Evolutionary conservation across 1,140 invertebrate species (phyloP), one percentile per base, ranked within the genome.

Genomic region (Lanistes nyassanus): DNA sequence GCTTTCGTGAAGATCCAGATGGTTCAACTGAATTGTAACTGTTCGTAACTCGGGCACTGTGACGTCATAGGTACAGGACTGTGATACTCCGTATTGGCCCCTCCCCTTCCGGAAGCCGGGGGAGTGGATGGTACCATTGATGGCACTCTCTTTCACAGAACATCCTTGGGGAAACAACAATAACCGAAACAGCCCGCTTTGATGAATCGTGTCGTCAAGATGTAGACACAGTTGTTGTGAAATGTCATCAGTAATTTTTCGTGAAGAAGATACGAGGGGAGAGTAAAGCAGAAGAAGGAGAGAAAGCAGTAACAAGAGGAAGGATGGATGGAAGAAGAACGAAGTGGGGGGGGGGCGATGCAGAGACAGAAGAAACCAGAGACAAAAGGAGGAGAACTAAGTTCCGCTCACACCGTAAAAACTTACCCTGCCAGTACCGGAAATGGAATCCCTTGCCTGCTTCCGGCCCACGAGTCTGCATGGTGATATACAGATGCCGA

Each of bases 51-150:
- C 47, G 9, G 68, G 68, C 19, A 70, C 31, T 3, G 31, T 56
- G 51, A 70, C 53, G 51, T 70, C 68, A 70, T 55, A 70, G 16
- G 29, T 19, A n/a, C 68, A 70, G 23, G 68, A 56, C 34, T 70
- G 68, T 29, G 37, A 36, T 34, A 34, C 26, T 29, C 51, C 29
- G 53, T 70, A 70, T 29, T 55, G 21, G n/a, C 39, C 68, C n/a
- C 51, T 55, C 51, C 56, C 31, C n/a, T 36, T 34, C 51, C 31
- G 47, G 31, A 56, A 70, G 3, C 68, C 68, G 36, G 68, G 68
- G 26, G 68, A 70, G 36, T 56, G 51, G 11, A 70, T 21, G 4
- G 26, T 55, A n/a, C 53, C 68, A 36, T 51, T 55, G 13, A 34
- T n/a, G 23, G 23, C 11, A 34, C 6, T 23, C 29, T 56, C n/a